These are phyloP conservation scores for Heterohyrax brucei DNA, from an alignment of 2,797 vertebrate genomes.

Conservation along the genomic window DNA sequence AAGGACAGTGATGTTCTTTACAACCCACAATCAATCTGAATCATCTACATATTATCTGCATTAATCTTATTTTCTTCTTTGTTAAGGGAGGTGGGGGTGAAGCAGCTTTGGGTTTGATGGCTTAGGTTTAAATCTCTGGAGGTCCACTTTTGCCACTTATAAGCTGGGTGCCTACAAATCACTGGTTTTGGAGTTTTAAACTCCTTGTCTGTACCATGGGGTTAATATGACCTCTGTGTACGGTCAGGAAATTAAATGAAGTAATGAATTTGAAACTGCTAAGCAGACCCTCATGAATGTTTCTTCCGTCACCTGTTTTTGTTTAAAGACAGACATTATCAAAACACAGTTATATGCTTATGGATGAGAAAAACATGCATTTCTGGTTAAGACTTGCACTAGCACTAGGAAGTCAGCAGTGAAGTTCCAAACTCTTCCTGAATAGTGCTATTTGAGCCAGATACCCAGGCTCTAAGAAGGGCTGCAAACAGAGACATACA, in stretches of 20 bases:
- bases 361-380: not conserved
- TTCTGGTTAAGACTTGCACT: not conserved
- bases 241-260: not conserved
- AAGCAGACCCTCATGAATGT: not conserved
- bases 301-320: slow-evolving; percentile 1
- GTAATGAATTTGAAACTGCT: not conserved
- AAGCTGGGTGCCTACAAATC: not conserved
- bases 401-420: not conserved
- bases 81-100: not conserved
- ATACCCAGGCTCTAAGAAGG: not conserved
- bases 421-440: not conserved
- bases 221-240: not conserved
- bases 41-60: not conserved
- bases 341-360: not conserved
- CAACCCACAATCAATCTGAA: not conserved
- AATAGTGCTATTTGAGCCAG: rapidly evolving
- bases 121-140: slow-evolving; percentile 15
- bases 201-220: not conserved
- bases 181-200: slow-evolving; percentile 31
- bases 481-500: not conserved
- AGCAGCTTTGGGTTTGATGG: not conserved
- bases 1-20: not conserved
- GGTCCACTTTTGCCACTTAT: not conserved
- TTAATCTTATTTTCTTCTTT: not conserved
- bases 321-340: not conserved